Evolutionary conservation across 2,797 vertebrate genomes (phyloP).

Genomic region (Enteromius mattozi): DNA sequence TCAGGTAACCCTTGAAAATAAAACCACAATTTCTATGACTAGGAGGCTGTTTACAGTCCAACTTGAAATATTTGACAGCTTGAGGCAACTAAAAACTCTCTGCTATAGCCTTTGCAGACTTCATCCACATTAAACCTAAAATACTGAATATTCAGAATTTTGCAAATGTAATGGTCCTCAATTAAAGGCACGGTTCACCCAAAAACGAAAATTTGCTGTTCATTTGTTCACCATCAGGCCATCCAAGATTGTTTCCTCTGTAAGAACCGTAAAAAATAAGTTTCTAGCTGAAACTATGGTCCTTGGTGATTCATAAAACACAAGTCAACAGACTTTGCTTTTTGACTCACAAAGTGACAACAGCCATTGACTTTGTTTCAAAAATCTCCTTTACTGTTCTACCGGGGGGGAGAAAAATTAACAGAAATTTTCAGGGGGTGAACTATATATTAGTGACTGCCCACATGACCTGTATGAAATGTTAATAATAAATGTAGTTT

Average conservation of each 20-base stretch:
- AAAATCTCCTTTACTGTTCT: too few relatives aligned
- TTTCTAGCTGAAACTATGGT: not conserved
- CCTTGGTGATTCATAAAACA: not conserved
- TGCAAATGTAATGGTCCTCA: not conserved
- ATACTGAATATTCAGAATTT: not conserved
- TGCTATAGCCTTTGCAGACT: too few relatives aligned
- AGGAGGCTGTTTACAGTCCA: not conserved
- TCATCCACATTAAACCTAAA: not conserved
- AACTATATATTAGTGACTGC: not conserved
- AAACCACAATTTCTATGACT: not conserved
- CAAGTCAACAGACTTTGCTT: not conserved
- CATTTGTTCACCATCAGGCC: not conserved
- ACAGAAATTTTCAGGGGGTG: too few relatives aligned
- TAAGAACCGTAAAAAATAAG: not conserved
- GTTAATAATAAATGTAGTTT: not conserved
- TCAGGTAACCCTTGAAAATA: constrained; percentile 18
- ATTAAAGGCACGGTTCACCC: not conserved
- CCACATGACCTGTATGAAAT: not conserved
- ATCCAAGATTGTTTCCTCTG: not conserved
- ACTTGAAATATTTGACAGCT: not conserved
- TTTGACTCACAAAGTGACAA: not conserved
- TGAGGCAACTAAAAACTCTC: not conserved
- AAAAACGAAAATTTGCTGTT: not conserved
- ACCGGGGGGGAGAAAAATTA: too few relatives aligned
- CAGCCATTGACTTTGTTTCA: not conserved